Base-by-base conservation (phyloP, 30 jellyfish, hydroid and myxozoan species). In the Phacellophora camtschatica region DNA sequence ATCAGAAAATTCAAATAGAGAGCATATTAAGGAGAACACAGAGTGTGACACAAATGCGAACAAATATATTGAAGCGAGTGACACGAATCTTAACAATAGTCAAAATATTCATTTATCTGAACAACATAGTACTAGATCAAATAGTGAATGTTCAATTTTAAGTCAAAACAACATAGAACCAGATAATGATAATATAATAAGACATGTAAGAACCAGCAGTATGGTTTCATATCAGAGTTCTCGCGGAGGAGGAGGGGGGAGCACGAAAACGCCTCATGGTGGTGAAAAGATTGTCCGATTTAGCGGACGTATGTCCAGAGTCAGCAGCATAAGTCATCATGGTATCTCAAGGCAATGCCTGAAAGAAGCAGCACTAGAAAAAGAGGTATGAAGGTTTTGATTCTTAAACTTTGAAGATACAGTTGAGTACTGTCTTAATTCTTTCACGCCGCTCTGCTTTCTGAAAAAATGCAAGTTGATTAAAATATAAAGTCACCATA, bases 301-400 rank as follows among this genome's bases (percentile, higher is more conserved):
- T 34, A 80, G 91, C 58, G 91, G 95, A 19, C 54, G 87, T 13
- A 71, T 72, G 71, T 84, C 95, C 45, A 84, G 62, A 50, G 50
- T 84, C 71, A 84, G 95, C 67, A 42, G 88, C 30, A 58, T 66
- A 16, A 84, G 95, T 72, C 88, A 84, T 51, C 95, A 62, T 71
- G 95, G 88, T 4, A 71, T 84, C 88, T 84, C 95, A 13, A 28
- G 88, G 71, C 75, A 59, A 1, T 84, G 95, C 62, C 79, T 71
- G 22, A 62, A 88, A 37, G 95, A 84, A n/a, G 84, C 95, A 12
- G 88, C 88, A 8, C 84, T 83, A 5, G 95, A 84, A 64, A 73
- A 51, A 35, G 77, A 84, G 95, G 95, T 84, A 16, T 24, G 87
- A 0, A 22, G 23, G 3, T 9, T 51, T 20, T 36, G 11, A 18